These are phyloP conservation scores for Lonchura striata DNA, from an alignment of 2,113 vertebrate species.

Conservation along the genomic window DNA sequence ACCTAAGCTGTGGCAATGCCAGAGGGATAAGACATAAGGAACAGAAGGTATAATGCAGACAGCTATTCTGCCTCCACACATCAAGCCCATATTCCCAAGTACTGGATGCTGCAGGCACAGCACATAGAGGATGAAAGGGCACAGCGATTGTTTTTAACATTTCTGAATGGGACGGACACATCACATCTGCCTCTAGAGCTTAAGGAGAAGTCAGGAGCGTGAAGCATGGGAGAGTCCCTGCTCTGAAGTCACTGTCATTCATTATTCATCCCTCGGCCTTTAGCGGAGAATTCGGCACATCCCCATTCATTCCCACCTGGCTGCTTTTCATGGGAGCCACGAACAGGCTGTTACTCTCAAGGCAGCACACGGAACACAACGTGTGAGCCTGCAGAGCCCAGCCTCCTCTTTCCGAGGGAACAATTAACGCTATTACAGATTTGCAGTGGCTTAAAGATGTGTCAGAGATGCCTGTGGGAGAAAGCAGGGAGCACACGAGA, in stretches of 20 bases:
- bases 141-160: background rate
- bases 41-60: background rate
- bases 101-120: background rate
- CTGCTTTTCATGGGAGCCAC: background rate
- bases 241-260: background rate
- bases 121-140: background rate
- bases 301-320: background rate
- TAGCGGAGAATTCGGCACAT: background rate
- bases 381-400: background rate
- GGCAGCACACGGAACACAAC: background rate
- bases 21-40: background rate
- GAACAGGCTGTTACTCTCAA: background rate
- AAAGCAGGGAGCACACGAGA: background rate
- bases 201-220: background rate
- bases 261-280: background rate
- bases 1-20: background rate
- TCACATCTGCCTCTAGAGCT: background rate
- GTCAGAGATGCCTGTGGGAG: background rate
- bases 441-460: background rate
- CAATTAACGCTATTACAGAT: background rate
- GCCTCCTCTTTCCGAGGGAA: background rate
- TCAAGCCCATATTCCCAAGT: background rate
- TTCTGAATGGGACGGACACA: background rate
- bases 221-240: background rate
- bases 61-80: background rate